These are phyloP conservation scores for Cosmorhoe ocellata DNA, from an alignment of 2,888 invertebrate genomes.

Conservation along the genomic window DNA sequence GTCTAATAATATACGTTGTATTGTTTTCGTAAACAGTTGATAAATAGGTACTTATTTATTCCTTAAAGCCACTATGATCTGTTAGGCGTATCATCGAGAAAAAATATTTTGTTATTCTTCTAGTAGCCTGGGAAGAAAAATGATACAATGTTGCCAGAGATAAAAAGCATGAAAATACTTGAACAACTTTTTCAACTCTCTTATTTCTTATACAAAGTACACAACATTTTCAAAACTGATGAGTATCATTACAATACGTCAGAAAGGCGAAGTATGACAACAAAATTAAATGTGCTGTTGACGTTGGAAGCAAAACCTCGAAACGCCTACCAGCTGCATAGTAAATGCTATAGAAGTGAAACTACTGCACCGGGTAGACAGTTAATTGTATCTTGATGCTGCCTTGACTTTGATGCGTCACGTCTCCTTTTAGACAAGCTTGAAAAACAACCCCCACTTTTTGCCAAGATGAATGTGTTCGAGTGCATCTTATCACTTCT, in stretches of 20 bases:
- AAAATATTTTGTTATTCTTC: not conserved
- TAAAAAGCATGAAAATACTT: not conserved
- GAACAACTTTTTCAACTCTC: not conserved
- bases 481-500: not conserved
- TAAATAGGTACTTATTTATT: no score
- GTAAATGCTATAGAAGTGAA: no score
- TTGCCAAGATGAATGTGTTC: not conserved
- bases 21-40: no score
- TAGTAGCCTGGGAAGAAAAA: slow-evolving; percentile 12
- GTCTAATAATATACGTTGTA: no score
- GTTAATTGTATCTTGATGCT: no score
- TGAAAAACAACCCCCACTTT: no score
- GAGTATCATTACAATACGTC: slow-evolving; percentile 3
- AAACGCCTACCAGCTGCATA: no score
- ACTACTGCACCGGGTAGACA: no score
- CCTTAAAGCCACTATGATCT: no score
- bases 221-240: not conserved
- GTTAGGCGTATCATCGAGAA: no score
- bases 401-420: no score
- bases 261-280: not conserved
- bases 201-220: not conserved
- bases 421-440: no score
- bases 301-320: not conserved
- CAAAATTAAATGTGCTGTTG: not conserved
- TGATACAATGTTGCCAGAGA: slow-evolving; percentile 6